phyloP scores from a whole-genome alignment of 1,140 invertebrate species.

The Nasonia longicornis region DNA sequence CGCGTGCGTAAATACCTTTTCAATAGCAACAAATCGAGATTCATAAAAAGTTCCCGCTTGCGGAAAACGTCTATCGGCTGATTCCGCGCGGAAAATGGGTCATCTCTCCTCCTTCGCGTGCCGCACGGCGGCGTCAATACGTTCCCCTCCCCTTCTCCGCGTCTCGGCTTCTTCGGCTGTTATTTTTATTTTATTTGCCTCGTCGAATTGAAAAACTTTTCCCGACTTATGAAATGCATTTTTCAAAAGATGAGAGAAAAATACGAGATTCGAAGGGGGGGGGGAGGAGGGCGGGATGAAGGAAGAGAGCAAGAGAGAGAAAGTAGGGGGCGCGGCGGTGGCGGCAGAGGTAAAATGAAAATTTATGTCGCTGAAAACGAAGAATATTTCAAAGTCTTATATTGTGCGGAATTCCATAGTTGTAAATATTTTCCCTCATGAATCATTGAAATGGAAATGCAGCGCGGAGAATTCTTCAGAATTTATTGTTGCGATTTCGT shows the following conservation, averaged over 20 bases:
- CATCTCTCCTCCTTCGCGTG: background rate
- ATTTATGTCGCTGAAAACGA: conserved; percentile 48
- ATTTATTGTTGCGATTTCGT: conserved; percentile 48
- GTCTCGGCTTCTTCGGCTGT: background rate
- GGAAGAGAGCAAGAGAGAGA: background rate
- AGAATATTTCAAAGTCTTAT: conserved; percentile 50
- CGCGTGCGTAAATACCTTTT: conserved; percentile 34
- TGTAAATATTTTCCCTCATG: conserved; percentile 50
- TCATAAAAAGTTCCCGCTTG: conserved; percentile 32
- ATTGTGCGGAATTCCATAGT: conserved; percentile 47
- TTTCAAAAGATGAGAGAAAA: conserved; percentile 48
- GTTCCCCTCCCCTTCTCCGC: background rate
- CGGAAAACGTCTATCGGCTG: conserved; percentile 7
- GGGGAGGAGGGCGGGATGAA: background rate
- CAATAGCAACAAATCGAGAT: conserved; percentile 36
- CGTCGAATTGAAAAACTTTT: conserved; percentile 47
- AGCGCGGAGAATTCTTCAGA: conserved; percentile 30
- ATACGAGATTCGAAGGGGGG: conserved; percentile 42
- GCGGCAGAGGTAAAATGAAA: conserved; percentile 42
- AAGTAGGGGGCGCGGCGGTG: background rate
- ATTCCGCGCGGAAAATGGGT: conserved; percentile 33
- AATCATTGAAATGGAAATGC: conserved; percentile 49
- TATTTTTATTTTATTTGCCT: conserved; percentile 23
- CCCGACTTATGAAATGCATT: conserved; percentile 48
- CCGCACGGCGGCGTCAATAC: conserved; percentile 28